These are phyloP conservation scores for Gobionotothen gibberifrons DNA, from an alignment of 2,797 vertebrate species.

Conservation along the genomic window DNA sequence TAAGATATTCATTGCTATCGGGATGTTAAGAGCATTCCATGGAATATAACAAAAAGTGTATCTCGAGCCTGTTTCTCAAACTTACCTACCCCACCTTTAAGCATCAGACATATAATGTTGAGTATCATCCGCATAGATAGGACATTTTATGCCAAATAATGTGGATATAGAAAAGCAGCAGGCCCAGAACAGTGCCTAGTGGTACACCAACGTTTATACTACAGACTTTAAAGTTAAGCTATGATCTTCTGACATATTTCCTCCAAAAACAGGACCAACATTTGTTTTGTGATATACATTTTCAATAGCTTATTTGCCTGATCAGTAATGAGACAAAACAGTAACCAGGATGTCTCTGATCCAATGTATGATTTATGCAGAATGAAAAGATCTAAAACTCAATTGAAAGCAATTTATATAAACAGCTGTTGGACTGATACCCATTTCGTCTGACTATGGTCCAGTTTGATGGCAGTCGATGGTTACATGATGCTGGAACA, in stretches of 20 bases:
- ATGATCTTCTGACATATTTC: background rate
- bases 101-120: background rate
- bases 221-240: background rate
- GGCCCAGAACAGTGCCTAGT: background rate
- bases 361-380: background rate
- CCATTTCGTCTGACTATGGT: background rate
- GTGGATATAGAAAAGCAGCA: background rate
- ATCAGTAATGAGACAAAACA: background rate
- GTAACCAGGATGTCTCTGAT: background rate
- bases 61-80: too few species aligned
- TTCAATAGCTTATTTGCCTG: background rate
- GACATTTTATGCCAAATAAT: background rate
- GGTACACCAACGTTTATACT: background rate
- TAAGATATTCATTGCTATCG: too few species aligned
- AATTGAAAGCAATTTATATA: background rate
- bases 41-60: too few species aligned
- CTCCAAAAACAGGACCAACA: background rate
- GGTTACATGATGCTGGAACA: slow-evolving; percentile 31
- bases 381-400: background rate
- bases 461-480: slow-evolving; percentile 1
- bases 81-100: too few species aligned
- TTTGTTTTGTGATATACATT: background rate
- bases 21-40: too few species aligned
- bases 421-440: background rate
- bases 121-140: background rate